Base-by-base conservation (phyloP, 2,113 vertebrate species). In the Scatophagus argus region DNA sequence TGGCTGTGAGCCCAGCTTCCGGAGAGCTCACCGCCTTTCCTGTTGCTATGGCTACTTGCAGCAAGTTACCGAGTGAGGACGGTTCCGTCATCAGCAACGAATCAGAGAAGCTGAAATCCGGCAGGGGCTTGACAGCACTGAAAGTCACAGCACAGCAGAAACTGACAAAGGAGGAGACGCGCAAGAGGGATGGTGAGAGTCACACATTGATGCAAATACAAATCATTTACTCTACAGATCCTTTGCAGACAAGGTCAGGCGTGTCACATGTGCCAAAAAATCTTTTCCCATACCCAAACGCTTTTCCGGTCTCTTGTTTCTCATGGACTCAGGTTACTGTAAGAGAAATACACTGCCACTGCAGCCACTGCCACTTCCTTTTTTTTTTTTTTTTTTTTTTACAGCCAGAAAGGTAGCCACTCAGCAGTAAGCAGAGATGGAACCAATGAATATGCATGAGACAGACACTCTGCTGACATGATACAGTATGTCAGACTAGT, bases 41-140 rank as follows among this genome's bases (percentile, higher is more conserved):
- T 97, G 97, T 99, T 98, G 96, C 97, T 96, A 96, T 99, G 98
- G 96, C 98, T 98, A 95, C 96, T 95, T 95, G 90, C 96, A 97
- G 98, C 95, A 95, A 88, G 92, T 98, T 97, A 90, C 96, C 96
- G 66, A 99, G 97, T 74, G 97, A 98, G 92, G 96, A 95, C 0
- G 97, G 96, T 94, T 99, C 97, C 93, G 95, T 97, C 95, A 94
- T 96, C 97, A 99, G 97, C 95, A 95, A 96, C 71, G 96, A 97
- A 94, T 99, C 97, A 81, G 96, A 94, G 88, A 98, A 96, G 95
- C 95, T 93, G 92, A 96, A 96, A 90, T 96, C 96, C 0, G 71
- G 95, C 80, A 94, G 93, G 83, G 93, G 94, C 94, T 96, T 96
- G 47, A 94, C 95, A 8, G 95, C 94, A 81, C 96, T 96, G 91